Evolutionary conservation across 2,113 vertebrate genomes (phyloP), one percentile per base, ranked within the genome.

Genomic region (Mola mola): DNA sequence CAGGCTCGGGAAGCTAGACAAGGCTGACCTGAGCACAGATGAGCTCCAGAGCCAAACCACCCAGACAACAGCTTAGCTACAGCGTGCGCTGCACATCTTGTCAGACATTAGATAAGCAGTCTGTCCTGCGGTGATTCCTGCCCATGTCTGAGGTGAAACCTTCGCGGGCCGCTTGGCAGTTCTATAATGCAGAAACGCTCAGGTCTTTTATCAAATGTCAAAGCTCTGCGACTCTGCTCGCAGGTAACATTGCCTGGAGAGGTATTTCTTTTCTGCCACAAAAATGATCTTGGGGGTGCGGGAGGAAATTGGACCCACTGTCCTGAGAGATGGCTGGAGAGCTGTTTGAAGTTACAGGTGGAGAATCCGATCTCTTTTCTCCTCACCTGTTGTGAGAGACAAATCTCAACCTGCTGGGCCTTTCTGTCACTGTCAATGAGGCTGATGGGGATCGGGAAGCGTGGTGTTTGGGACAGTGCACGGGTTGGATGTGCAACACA

Each of bases 101-200:
- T 66, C 76, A 91, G 87, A 91, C 89, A 57, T 84, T 62, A 81
- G 87, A 88, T 89, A 87, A 90, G 84, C 87, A 77, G 76, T 86
- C 82, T 82, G 83, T 62, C 81, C 76, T 59, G 78, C 51, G 81
- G 72, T 84, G 74, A 75, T 84, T 79, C 43, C 26, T 11, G 15
- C 70, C 69, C 28, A 29, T 41, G 59, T 69, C 58, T 65, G 50
- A 80, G 79, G 80, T 74, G 41, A 43, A 55, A 33, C 22, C 8
- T 46, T 26, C 24, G 5, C 24, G 26, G 61, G 59, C 78, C 53
- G 48, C 34, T 11, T 46, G 47, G 63, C 38, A 58, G 42, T 63
- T 79, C 57, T 59, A 67, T 70, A 73, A 82, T 61, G 53, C 70
- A 68, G 60, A 71, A 83, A 83, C 69, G 64, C 79, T 55, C 50